A percentile compares a stretch with the other conserved stretches of the same genome.
These are phyloP conservation scores for Leptothorax acervorum DNA, from an alignment of 2,888 invertebrate species.

Conservation along the genomic window DNA sequence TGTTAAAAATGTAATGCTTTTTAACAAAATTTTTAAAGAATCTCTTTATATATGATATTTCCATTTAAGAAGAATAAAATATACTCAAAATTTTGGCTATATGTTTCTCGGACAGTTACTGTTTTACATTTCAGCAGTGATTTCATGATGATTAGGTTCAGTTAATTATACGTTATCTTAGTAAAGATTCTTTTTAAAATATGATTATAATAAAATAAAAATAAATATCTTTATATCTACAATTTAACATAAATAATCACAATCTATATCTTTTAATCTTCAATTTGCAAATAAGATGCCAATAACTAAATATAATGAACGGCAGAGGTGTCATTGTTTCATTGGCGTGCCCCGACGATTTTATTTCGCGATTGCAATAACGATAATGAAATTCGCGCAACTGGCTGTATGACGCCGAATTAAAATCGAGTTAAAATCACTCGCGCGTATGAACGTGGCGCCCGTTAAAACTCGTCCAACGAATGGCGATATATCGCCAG, in stretches of 20 bases:
- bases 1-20: neutral
- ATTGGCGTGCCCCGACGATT: neutral
- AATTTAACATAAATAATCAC: neutral
- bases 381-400: constrained; percentile 53
- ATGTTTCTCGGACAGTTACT: neutral
- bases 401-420: constrained; percentile 29
- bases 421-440: constrained; percentile 79
- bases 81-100: neutral
- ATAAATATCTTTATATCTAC: neutral
- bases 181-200: neutral
- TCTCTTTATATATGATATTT: neutral
- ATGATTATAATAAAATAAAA: neutral
- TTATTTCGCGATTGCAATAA: constrained; percentile 37
- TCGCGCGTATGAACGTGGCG: constrained; percentile 38
- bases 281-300: neutral
- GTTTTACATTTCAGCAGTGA: neutral
- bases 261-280: neutral
- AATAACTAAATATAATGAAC: neutral
- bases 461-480: constrained; percentile 55
- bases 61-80: neutral
- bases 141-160: neutral
- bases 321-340: constrained; percentile 6
- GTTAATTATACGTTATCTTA: neutral
- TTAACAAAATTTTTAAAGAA: neutral
- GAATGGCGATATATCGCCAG: constrained; percentile 46